Base-by-base conservation (phyloP, 2,888 invertebrate genomes). In the Muscina levida region DNA sequence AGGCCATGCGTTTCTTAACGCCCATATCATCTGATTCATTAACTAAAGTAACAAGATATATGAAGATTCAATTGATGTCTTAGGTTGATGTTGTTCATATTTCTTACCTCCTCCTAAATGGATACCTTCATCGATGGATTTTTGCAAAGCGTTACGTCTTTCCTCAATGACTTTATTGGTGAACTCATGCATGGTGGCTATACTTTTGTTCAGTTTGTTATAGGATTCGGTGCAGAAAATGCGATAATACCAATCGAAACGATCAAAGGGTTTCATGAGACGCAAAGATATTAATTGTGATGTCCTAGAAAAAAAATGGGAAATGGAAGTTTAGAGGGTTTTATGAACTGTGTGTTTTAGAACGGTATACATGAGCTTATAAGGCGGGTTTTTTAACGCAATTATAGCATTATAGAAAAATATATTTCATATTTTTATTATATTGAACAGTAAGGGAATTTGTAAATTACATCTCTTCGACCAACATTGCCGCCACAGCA, bases 1-100 rank as follows among this genome's bases (percentile, higher is more conserved):
- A 82, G 6, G 83, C 84, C 82, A 85, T 75, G 37, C 83, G 82
- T 15, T 73, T 75, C 46, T 84, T 85, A n/a, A 73, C 44, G 8
- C 80, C 83, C 13, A 82, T 67, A 8, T 82, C 77, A 57, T 83
- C 72, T 1, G 2, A 1, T n/a, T 70, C 75, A 39, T 71, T 66
- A 2, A 11, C 73, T 74, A 11, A 10, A 31, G 31, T 31, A 8
- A 5, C 3, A 5, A 31, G 8, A 31, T 5, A 5, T 5, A 31
- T 57, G 44, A 51, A 10, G 31, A 6, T 11, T 24, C n/a, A n/a
- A n/a, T n/a, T n/a, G n/a, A n/a, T 15, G 48, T 10, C 6, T 5
- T 19, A 31, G 1, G 8, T 11, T 51, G 37, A 42, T n/a, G n/a
- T n/a, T n/a, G n/a, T n/a, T n/a, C n/a, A n/a, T n/a, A n/a, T n/a